Conservation (phyloP, 2,888 invertebrate genomes). For the Strigamia transsilvanica region DNA sequence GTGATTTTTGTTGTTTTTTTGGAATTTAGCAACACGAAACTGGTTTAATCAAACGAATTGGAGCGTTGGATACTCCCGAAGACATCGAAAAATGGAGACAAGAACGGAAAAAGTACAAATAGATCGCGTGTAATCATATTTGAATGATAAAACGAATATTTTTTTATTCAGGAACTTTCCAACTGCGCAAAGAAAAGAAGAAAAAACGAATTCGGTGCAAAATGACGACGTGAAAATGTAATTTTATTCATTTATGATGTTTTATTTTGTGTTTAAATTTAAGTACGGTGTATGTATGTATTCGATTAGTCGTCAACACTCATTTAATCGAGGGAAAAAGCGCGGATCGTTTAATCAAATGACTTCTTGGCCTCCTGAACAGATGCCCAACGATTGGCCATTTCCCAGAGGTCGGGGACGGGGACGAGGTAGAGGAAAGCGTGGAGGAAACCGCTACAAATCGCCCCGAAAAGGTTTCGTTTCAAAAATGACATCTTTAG, state of each 20-base stretch:
- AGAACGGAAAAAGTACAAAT: slow-evolving; percentile 74
- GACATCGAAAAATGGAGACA: slow-evolving; percentile 85
- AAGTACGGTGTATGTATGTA: background rate
- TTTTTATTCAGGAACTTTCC: slow-evolving; percentile 73
- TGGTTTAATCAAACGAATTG: slow-evolving; percentile 82
- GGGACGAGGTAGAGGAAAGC: slow-evolving; percentile 51
- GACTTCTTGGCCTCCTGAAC: slow-evolving; percentile 58
- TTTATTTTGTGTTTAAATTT: background rate
- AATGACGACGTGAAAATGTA: background rate
- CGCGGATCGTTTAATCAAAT: background rate
- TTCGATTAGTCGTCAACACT: background rate
- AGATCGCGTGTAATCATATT: background rate
- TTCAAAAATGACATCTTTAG: background rate
- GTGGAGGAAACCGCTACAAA: background rate
- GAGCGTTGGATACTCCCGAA: slow-evolving; percentile 77
- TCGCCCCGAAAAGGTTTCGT: background rate
- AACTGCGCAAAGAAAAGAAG: slow-evolving; percentile 67
- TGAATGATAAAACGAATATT: background rate
- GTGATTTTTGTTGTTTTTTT: no score
- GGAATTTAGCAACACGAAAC: slow-evolving; percentile 74
- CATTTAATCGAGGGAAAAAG: background rate
- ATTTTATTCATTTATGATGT: background rate
- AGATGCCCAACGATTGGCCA: background rate
- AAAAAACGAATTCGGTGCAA: background rate
- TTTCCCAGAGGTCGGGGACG: slow-evolving; percentile 55